phyloP scores from a whole-genome alignment of 2,888 invertebrate species.

The Lamellibrachia satsuma region DNA sequence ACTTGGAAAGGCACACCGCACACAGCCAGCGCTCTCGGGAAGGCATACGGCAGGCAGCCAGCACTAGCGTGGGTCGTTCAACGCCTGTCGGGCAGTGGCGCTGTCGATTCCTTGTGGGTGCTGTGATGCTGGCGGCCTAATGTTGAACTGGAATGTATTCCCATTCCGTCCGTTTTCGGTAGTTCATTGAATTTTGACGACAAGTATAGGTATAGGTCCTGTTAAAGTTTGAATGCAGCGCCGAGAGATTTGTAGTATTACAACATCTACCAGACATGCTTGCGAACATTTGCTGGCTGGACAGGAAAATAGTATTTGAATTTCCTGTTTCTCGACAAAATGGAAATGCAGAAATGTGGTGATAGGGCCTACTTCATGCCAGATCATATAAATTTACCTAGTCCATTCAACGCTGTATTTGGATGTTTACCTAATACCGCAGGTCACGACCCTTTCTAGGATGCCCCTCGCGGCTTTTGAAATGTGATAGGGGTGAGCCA shows the following conservation, averaged over 20 bases:
- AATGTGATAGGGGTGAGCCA: not conserved
- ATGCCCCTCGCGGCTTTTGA: not conserved
- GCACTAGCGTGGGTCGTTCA: not conserved
- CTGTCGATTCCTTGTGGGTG: not conserved
- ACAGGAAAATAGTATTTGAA: too few species aligned
- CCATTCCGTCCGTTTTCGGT: not conserved
- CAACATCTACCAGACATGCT: too few species aligned
- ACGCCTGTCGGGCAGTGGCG: not conserved
- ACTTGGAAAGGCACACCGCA: conserved; percentile 6
- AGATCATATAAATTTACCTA: not conserved
- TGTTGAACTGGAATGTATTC: not conserved
- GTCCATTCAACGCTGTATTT: not conserved
- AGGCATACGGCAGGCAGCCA: not conserved
- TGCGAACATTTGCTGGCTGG: too few species aligned
- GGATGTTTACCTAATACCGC: not conserved
- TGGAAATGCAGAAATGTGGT: too few species aligned
- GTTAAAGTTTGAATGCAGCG: too few species aligned
- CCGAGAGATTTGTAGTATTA: too few species aligned
- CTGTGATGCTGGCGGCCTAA: not conserved
- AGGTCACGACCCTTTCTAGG: not conserved
- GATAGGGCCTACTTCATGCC: not conserved
- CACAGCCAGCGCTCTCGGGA: not conserved
- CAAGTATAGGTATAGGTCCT: not conserved
- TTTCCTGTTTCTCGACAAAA: too few species aligned
- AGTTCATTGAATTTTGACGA: not conserved